These are phyloP conservation scores for Drosophila seclusa DNA, from an alignment of 2,888 invertebrate species.

Conservation along the genomic window DNA sequence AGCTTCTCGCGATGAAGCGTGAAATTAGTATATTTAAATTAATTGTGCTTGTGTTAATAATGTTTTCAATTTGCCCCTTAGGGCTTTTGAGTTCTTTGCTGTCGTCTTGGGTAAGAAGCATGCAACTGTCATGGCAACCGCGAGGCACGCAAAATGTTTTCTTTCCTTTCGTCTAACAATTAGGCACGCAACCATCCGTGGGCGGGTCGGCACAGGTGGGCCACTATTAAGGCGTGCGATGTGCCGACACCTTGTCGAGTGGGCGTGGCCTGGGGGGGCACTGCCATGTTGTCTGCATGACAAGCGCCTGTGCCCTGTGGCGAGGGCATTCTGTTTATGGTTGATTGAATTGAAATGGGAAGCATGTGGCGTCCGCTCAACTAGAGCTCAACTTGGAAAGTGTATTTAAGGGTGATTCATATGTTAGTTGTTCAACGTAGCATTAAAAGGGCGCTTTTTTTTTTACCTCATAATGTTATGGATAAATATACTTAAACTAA, in stretches of 20 bases:
- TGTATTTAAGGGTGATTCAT: slow-evolving; percentile 31
- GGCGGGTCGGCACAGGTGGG: slow-evolving; percentile 45
- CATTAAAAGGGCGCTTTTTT: not conserved
- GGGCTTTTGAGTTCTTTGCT: slow-evolving; percentile 11
- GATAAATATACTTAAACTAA: not conserved
- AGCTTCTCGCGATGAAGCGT: not conserved
- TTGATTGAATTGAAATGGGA: slow-evolving; percentile 72
- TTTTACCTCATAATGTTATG: not conserved
- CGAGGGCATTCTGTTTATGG: slow-evolving; percentile 52
- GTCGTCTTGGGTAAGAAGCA: slow-evolving; percentile 12
- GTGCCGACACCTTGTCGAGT: slow-evolving; percentile 63
- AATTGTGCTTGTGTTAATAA: slow-evolving; percentile 21
- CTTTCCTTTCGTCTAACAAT: slow-evolving; percentile 60
- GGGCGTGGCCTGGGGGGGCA: slow-evolving; percentile 45
- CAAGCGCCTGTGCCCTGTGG: slow-evolving; percentile 53
- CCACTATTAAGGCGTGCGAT: slow-evolving; percentile 39
- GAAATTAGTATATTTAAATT: slow-evolving; percentile 2
- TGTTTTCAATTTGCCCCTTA: slow-evolving; percentile 11
- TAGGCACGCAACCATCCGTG: slow-evolving; percentile 64
- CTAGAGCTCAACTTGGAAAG: slow-evolving; percentile 14
- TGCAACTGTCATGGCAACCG: slow-evolving; percentile 63
- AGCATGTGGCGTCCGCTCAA: slow-evolving; percentile 30
- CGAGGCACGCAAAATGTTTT: slow-evolving; percentile 47
- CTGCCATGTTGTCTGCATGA: slow-evolving; percentile 47
- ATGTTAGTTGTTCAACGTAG: not conserved